Base-by-base conservation (phyloP, 2,888 invertebrate species). In the Eueremaeus valkanovi region DNA sequence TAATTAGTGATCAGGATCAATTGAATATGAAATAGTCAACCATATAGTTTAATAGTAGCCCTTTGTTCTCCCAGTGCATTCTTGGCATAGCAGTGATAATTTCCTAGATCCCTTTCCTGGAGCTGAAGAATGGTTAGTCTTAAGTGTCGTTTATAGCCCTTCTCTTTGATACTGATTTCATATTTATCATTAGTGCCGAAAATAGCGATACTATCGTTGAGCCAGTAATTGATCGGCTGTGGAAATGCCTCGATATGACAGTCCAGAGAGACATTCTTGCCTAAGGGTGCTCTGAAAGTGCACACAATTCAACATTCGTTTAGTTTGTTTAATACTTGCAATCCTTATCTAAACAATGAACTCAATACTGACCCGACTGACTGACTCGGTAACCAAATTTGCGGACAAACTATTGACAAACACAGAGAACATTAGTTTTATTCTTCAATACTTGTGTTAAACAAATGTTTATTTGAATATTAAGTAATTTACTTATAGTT, bases 231-330 rank as follows among this genome's bases (percentile, higher is more conserved):
- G 33, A 77, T 74, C 13, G 79, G 78, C 9, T 73, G 73, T 3
- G 79, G 79, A 66, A 78, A 78, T 3, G 78, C 78, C 27, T 79
- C 79, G 1, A 79, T 79, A 72, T 79, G 79, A 70, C 79, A 79
- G 27, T 78, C 78, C 36, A 79, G 51, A 3, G 77, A 78, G 5
- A 79, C 77, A 24, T 79, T 78, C 16, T 78, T 61, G 6, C 78
- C 78, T 21, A 78, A 36, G 11, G 73, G 73, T 9, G 78, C 78
- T 2, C 78, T 73, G 21, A 42, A 68, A 13, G 42, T 45, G 42
- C 42, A 45, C 11, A 45, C 42, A 45, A 16, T 72, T 33, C 29
- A 24, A 45, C 16, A n/a, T n/a, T n/a, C n/a, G 29, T 18, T 45
- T 45, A 45, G 42, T 45, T 45, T 45, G 42, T 45, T 45, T 45